phyloP scores from a whole-genome alignment of 1,140 invertebrate species.

The Rhopalosiphum maidis region DNA sequence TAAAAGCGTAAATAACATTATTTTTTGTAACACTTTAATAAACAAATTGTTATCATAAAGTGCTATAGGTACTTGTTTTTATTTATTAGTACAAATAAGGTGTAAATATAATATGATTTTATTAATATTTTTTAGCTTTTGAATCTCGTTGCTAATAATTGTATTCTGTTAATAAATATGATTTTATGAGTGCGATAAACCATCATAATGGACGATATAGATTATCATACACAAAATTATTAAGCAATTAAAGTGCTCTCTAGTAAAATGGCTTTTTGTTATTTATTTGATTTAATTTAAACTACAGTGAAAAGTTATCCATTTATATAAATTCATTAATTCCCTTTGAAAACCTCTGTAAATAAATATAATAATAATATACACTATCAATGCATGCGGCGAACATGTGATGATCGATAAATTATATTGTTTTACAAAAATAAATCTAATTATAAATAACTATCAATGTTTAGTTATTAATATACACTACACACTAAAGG shows the following conservation, averaged over 20 bases:
- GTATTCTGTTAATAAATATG: not conserved
- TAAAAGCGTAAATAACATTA: not conserved
- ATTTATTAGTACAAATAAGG: not conserved
- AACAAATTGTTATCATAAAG: not conserved
- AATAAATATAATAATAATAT: not conserved
- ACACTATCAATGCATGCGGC: not conserved
- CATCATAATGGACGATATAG: not conserved
- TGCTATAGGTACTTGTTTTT: not conserved
- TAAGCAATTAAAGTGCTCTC: not conserved
- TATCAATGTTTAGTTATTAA: not conserved
- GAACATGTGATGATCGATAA: not conserved
- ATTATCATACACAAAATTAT: not conserved
- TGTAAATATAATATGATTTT: not conserved
- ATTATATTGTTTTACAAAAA: not conserved
- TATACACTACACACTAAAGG: not conserved
- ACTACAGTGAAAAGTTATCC: not conserved
- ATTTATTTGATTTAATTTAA: slow-evolving; percentile 12
- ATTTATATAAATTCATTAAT: not conserved
- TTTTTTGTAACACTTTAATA: not conserved
- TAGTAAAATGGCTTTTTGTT: not conserved
- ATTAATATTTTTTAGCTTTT: not conserved
- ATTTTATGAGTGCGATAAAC: not conserved
- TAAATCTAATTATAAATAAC: not conserved
- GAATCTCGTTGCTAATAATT: not conserved
- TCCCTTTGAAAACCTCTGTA: not conserved